Evolutionary conservation across 2,888 invertebrate species (phyloP), one percentile per base, ranked within the genome.

Genomic region (Cecidostiba fungosa): DNA sequence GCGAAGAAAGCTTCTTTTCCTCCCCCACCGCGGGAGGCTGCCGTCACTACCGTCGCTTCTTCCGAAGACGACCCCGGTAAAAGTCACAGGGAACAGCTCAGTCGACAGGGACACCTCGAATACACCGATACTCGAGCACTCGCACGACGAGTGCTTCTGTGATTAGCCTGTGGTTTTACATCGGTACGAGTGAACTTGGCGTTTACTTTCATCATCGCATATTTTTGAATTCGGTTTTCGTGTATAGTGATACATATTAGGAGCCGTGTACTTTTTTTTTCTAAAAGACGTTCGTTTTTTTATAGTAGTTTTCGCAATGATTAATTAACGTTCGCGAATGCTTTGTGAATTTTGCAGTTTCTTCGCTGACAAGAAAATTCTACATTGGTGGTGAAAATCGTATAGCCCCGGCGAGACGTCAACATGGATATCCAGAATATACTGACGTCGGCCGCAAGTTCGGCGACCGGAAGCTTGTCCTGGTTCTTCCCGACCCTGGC

Each of bases 401-500:
- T 0, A 12, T 5, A n/a, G 23, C 0, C 50, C 26, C 23, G 62
- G 12, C n/a, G n/a, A 76, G 12, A 19, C 73, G 12, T 29, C 87
- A 88, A 47, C 66, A 93, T 93, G 93, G 92, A 91, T 14, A 89
- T 92, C 32, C 92, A 92, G 81, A 90, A 90, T 74, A 88, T 91
- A 79, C 74, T 93, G 26, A 88, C 91, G 26, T 89, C 89, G 32
- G 88, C 89, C 12, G 88, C 90, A n/a, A 90, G 91, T 66, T 89
- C 95, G 84, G 95, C 96, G 2, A 94, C 94, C 12, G 96, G 96
- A 89, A 95, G 96, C 93, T 95, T 97, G 82, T 96, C 96, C 14
- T 97, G 97, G 96, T 97, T 98, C 92, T 95, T 98, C 70, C 97
- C 98, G 0, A 96, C 97, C 94, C 93, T 98, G 87, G 96, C 97